Evolutionary conservation across 2,797 vertebrate genomes (phyloP).

Genomic region (Labeo calbasu): DNA sequence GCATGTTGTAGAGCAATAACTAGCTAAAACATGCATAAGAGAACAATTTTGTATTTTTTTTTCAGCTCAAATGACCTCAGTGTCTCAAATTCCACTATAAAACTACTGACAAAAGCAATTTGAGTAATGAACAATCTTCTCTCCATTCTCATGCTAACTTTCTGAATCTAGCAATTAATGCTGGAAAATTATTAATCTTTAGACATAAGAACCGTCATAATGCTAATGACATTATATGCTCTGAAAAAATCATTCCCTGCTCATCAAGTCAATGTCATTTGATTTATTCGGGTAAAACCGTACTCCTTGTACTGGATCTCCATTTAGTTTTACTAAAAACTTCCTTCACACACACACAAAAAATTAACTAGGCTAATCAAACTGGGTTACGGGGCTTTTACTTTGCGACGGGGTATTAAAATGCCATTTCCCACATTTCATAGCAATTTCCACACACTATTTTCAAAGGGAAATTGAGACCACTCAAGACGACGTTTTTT

Average conservation of each 20-base stretch:
- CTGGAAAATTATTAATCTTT: conserved; percentile 68
- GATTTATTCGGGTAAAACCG: conserved; percentile 60
- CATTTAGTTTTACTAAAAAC: conserved; percentile 65
- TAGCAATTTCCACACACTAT: conserved; percentile 73
- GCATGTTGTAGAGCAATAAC: neutral
- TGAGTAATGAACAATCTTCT: neutral
- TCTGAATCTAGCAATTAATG: conserved; percentile 76
- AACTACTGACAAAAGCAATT: conserved; percentile 15
- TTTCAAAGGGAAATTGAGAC: conserved; percentile 74
- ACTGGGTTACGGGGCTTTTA: conserved; percentile 73
- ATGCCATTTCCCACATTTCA: conserved; percentile 74
- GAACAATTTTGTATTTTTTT: neutral
- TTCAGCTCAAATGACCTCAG: neutral
- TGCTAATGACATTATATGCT: conserved; percentile 44
- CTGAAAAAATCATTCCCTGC: conserved; percentile 63
- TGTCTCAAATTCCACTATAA: neutral
- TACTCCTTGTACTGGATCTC: conserved; percentile 52
- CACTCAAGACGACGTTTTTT: conserved; percentile 73
- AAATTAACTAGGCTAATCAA: conserved; percentile 76
- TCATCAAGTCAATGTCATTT: conserved; percentile 69
- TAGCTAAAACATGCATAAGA: neutral
- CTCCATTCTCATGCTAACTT: conserved; percentile 37
- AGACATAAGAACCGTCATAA: conserved; percentile 45
- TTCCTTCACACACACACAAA: conserved; percentile 66
- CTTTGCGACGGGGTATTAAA: conserved; percentile 69